Percentiles rank a stretch among this genome's conserved stretches.
phyloP scores from a whole-genome alignment of 2,888 invertebrate species.

The Orchestes rusci region DNA sequence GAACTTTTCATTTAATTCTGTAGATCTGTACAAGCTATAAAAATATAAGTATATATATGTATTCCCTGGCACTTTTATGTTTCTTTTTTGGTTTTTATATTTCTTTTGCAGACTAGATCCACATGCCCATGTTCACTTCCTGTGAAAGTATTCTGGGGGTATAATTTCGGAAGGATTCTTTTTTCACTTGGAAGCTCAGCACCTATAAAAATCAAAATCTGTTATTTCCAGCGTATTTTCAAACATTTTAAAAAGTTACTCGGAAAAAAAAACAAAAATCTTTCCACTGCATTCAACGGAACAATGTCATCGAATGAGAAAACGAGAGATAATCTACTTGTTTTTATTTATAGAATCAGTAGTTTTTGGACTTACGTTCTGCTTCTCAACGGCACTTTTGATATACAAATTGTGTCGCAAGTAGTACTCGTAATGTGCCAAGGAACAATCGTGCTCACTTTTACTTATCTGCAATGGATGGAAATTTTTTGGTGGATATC shows the following conservation, averaged over 20 bases:
- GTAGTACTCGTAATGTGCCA: constrained; percentile 40
- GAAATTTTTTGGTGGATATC: constrained; percentile 26
- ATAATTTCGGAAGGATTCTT: constrained; percentile 60
- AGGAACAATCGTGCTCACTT: constrained; percentile 18
- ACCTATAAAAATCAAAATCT: constrained; percentile 14
- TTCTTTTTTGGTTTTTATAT: constrained; percentile 2
- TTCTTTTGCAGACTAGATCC: constrained; percentile 46
- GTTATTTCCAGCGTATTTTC: neutral
- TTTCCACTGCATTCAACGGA: too few species aligned
- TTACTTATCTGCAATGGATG: constrained; percentile 9
- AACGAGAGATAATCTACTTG: too few species aligned
- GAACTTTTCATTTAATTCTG: constrained; percentile 2
- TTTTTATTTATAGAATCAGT: too few species aligned
- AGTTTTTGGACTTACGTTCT: constrained; percentile 24
- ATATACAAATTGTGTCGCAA: constrained; percentile 45
- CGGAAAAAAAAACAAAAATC: too few species aligned
- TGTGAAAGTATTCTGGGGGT: constrained; percentile 62
- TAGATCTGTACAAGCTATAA: neutral
- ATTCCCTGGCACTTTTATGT: neutral
- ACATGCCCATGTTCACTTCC: constrained; percentile 55
- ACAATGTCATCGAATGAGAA: neutral
- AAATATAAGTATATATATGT: neutral
- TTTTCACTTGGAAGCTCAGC: constrained; percentile 44
- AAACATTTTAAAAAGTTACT: too few species aligned
- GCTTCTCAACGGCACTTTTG: constrained; percentile 35